phyloP scores from a whole-genome alignment of 2,113 vertebrate species.

The Carassius gibelio region DNA sequence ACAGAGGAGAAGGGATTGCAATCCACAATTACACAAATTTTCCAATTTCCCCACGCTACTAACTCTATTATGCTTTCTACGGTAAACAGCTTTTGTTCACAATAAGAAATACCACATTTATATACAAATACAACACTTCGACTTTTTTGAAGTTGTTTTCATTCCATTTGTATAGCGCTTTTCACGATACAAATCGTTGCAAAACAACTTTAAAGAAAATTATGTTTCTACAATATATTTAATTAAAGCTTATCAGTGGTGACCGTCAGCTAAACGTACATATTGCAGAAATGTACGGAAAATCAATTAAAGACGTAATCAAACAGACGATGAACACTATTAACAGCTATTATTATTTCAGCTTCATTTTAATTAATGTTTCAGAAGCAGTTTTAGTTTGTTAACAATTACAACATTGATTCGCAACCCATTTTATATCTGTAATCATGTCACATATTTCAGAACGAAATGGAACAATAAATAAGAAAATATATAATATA shows the following conservation, averaged over 20 bases:
- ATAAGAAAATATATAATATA: background rate
- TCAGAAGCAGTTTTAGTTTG: background rate
- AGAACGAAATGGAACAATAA: background rate
- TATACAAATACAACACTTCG: too few species aligned
- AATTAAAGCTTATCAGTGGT: too few species aligned
- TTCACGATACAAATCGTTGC: too few species aligned
- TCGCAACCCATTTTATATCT: background rate
- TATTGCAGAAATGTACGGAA: too few species aligned
- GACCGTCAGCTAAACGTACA: too few species aligned
- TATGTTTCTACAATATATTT: too few species aligned
- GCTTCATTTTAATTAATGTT: background rate
- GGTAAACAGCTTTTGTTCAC: background rate
- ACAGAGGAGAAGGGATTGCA: constrained; percentile 18
- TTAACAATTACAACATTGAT: background rate
- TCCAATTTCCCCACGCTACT: background rate
- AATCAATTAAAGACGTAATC: too few species aligned
- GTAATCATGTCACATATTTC: background rate
- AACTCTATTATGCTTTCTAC: background rate
- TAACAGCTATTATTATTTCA: background rate
- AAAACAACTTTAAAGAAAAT: too few species aligned
- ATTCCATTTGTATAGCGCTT: too few species aligned
- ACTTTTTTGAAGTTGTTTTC: background rate
- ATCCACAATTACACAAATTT: constrained; percentile 12
- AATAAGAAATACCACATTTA: background rate
- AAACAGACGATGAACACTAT: too few species aligned